Evolutionary conservation across 1,140 invertebrate genomes (phyloP).

Genomic region (Magallana gigas): DNA sequence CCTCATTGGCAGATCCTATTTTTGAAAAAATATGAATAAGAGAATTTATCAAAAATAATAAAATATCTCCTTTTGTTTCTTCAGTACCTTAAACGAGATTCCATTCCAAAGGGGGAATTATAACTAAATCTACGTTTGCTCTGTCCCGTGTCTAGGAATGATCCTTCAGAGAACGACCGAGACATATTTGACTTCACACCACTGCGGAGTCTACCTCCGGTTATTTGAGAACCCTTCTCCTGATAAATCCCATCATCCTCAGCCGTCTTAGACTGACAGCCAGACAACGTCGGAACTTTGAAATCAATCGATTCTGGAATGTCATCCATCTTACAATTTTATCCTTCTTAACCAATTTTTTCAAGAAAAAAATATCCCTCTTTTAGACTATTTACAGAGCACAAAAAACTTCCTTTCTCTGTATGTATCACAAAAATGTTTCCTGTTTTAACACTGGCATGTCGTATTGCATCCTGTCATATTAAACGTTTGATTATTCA

Average conservation of each 20-base stretch:
- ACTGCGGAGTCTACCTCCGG: not conserved
- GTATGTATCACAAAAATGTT: no score
- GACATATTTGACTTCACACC: not conserved
- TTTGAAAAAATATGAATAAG: no score
- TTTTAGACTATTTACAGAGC: no score
- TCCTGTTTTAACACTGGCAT: no score
- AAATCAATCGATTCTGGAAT: not conserved
- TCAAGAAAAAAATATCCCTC: not conserved
- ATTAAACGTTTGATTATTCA: no score
- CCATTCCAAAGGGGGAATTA: not conserved
- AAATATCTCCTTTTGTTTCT: not conserved
- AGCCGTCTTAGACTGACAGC: not conserved
- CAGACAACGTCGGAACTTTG: not conserved
- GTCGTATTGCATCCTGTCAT: no score
- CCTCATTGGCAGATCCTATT: no score
- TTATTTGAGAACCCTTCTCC: not conserved
- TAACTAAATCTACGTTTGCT: slow-evolving; percentile 10
- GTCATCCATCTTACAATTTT: not conserved
- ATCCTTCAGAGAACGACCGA: not conserved
- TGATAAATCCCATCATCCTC: not conserved
- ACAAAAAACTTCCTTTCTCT: no score
- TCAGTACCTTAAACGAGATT: not conserved
- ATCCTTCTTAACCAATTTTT: not conserved
- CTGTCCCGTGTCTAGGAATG: not conserved
- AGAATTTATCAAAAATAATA: not conserved